These are phyloP conservation scores for Porites rus DNA, from an alignment of 92 coral and sea anemone species.

Conservation along the genomic window DNA sequence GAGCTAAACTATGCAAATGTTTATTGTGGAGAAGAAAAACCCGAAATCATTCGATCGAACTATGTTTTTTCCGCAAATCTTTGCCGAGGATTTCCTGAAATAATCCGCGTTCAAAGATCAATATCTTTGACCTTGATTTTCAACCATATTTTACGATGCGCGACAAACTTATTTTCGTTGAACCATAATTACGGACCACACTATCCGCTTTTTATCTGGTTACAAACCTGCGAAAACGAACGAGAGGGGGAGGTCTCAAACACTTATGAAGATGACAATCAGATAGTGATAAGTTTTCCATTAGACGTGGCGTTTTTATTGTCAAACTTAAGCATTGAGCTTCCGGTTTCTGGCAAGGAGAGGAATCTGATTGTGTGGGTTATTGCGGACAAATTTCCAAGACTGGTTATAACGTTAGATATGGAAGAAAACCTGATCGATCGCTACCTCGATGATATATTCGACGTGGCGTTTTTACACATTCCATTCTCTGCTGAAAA, in stretches of 20 bases:
- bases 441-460: slow-evolving; percentile 51
- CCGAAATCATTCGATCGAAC: not conserved
- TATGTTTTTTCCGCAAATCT: not conserved
- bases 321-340: not conserved
- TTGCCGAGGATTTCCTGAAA: slow-evolving; percentile 20
- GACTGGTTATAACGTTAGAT: slow-evolving; percentile 24
- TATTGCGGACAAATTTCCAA: slow-evolving; percentile 46
- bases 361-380: slow-evolving; percentile 74
- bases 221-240: slow-evolving; percentile 51
- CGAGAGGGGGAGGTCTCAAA: slow-evolving; percentile 29
- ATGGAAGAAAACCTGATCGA: slow-evolving; percentile 65
- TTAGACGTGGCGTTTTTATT: slow-evolving; percentile 43
- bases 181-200: slow-evolving; percentile 50
- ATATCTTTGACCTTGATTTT: slow-evolving; percentile 15
- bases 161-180: slow-evolving; percentile 5
- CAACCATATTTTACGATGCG: slow-evolving; percentile 48
- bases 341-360: slow-evolving; percentile 19
- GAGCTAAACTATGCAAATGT: not conserved
- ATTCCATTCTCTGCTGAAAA: slow-evolving; percentile 63
- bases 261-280: slow-evolving; percentile 57
- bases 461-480: slow-evolving; percentile 67
- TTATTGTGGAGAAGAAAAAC: not conserved
- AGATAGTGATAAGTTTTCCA: slow-evolving; percentile 50
- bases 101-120: slow-evolving; percentile 16
- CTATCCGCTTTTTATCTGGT: slow-evolving; percentile 67